These are phyloP conservation scores for Ellobius talpinus DNA, from an alignment of 2,113 vertebrate species.

Conservation along the genomic window DNA sequence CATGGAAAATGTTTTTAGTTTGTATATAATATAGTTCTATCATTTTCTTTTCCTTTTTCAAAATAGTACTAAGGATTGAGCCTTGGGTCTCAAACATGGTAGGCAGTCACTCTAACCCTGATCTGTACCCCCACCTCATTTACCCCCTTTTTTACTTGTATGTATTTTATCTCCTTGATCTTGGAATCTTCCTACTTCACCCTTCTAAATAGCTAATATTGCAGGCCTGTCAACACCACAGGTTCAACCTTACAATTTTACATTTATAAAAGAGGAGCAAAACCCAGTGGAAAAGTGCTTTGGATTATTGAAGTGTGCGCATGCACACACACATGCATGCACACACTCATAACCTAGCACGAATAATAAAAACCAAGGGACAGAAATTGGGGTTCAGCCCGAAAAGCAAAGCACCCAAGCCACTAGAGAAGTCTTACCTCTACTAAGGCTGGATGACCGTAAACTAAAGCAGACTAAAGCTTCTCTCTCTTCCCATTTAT, in stretches of 20 bases:
- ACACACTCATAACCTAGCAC: background rate
- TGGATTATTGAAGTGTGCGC: background rate
- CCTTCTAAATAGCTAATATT: background rate
- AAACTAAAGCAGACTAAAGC: too few species aligned
- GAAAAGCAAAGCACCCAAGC: too few species aligned
- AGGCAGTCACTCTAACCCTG: background rate
- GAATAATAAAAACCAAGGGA: too few species aligned
- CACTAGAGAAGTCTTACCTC: too few species aligned
- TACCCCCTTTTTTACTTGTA: background rate
- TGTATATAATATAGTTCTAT: conserved; percentile 38
- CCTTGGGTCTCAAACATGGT: background rate
- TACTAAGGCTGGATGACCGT: too few species aligned
- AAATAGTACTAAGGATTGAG: background rate
- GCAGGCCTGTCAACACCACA: background rate
- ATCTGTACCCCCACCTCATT: background rate
- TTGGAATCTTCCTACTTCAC: background rate
- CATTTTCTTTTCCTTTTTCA: background rate
- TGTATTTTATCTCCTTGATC: background rate
- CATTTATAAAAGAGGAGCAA: background rate
- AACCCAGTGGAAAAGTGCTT: conserved; percentile 42
- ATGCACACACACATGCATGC: background rate
- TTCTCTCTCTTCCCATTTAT: too few species aligned
- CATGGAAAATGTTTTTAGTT: conserved; percentile 47
- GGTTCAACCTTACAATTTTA: background rate
- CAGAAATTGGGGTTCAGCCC: too few species aligned